These are phyloP conservation scores for Gymnosoma rotundatum DNA, from an alignment of 2,888 invertebrate genomes.

Conservation along the genomic window DNA sequence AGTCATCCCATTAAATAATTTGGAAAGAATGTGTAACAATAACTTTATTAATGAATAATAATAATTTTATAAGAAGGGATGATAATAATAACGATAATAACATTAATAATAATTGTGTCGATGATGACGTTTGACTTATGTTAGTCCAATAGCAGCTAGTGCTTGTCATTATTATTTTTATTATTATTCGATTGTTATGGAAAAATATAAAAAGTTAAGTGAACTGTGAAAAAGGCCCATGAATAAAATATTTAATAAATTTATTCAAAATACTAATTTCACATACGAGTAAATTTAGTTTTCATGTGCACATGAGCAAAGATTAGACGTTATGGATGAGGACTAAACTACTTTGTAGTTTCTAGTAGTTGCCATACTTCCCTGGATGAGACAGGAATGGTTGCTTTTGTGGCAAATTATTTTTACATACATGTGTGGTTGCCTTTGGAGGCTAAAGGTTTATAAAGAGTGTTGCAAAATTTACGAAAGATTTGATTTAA, in stretches of 20 bases:
- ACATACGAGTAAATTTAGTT: constrained; percentile 8
- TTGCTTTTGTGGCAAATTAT: no score
- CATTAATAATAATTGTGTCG: constrained; percentile 28
- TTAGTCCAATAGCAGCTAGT: constrained; percentile 35
- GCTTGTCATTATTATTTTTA: constrained; percentile 39
- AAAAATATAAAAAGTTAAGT: constrained; percentile 75
- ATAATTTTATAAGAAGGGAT: constrained; percentile 56
- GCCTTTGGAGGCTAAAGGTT: no score
- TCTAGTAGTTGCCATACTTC: no score
- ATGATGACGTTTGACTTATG: constrained; percentile 55
- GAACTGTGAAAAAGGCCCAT: constrained; percentile 81
- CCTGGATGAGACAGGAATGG: no score
- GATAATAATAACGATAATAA: constrained; percentile 30
- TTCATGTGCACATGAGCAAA: background rate
- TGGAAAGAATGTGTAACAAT: constrained; percentile 31
- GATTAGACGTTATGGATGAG: no score
- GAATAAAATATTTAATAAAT: constrained; percentile 80
- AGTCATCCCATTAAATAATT: constrained; percentile 27
- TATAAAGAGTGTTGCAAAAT: no score
- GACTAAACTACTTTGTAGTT: no score
- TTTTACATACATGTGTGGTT: no score
- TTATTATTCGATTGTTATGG: constrained; percentile 49
- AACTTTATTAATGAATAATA: constrained; percentile 45
- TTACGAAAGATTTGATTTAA: no score
- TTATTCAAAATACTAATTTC: constrained; percentile 72